Evolutionary conservation across 1,140 invertebrate species (phyloP).

Genomic region (Habropoda laboriosa): DNA sequence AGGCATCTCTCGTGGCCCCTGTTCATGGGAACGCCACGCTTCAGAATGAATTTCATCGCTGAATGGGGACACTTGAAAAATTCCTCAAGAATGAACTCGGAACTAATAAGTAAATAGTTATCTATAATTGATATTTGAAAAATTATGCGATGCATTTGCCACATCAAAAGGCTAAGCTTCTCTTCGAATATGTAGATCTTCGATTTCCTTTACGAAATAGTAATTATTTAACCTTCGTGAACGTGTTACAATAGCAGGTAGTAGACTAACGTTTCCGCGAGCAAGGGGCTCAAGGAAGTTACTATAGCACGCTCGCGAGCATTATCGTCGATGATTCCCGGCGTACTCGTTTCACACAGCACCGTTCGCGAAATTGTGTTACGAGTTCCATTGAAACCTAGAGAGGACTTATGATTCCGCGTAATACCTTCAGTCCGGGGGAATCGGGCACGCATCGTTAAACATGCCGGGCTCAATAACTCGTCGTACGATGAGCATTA

Average conservation of each 20-base stretch:
- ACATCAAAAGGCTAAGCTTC: too few relatives aligned
- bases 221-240: neutral
- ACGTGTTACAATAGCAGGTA: neutral
- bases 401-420: constrained; percentile 12
- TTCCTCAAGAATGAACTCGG: neutral
- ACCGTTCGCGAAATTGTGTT: constrained; percentile 27
- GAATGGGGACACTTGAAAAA: neutral
- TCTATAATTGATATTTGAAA: neutral
- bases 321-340: constrained; percentile 9
- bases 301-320: neutral
- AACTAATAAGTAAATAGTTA: too few relatives aligned
- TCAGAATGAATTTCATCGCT: neutral
- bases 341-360: constrained; percentile 8
- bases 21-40: neutral
- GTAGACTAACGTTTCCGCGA: neutral
- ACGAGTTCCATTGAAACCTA: constrained; percentile 10
- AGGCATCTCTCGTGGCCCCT: neutral
- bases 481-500: constrained; percentile 16
- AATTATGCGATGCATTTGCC: neutral
- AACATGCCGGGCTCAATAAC: constrained; percentile 13
- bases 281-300: neutral
- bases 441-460: constrained; percentile 18
- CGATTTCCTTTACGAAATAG: too few relatives aligned
- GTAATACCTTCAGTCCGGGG: constrained; percentile 20
- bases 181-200: too few relatives aligned